phyloP scores from a whole-genome alignment of 1,140 invertebrate species.

The Steinernema feltiae region DNA sequence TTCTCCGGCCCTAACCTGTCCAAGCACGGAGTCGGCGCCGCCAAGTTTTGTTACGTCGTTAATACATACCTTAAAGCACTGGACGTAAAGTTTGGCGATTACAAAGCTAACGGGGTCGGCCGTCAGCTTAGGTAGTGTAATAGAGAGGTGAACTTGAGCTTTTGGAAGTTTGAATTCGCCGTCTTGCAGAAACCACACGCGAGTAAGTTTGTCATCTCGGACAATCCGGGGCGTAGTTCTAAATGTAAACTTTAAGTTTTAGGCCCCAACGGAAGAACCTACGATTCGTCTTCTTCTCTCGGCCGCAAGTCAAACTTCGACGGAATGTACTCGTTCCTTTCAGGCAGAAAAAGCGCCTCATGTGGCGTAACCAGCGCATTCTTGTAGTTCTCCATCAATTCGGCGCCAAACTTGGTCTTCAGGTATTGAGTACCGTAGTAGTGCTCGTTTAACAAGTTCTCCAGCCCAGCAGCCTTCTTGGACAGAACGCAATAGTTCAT shows the following conservation, averaged over 20 bases:
- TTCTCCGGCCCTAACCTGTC: too few relatives aligned
- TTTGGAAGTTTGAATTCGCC: constrained; percentile 79
- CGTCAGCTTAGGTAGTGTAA: constrained; percentile 62
- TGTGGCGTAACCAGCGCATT: constrained; percentile 24
- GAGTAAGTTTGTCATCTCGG: not conserved
- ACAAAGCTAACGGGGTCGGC: not conserved
- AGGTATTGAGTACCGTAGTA: constrained; percentile 87
- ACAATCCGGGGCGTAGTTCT: not conserved
- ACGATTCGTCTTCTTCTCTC: too few relatives aligned
- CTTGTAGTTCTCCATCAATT: constrained; percentile 16
- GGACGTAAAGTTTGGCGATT: not conserved
- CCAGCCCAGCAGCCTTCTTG: constrained; percentile 67
- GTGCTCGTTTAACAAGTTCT: constrained; percentile 64
- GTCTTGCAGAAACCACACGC: not conserved
- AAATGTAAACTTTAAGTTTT: too few relatives aligned
- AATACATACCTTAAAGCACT: not conserved
- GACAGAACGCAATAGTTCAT: constrained; percentile 69
- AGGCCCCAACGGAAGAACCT: too few relatives aligned
- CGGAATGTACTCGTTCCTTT: constrained; percentile 84
- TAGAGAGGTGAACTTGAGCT: constrained; percentile 83
- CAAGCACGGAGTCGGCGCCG: too few relatives aligned
- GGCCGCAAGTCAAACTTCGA: constrained; percentile 73
- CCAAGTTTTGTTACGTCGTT: too few relatives aligned
- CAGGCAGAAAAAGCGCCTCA: constrained; percentile 70
- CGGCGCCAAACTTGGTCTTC: constrained; percentile 65